Base-by-base conservation (phyloP, 2,797 vertebrate species). In the Malacoctenus gilli region DNA sequence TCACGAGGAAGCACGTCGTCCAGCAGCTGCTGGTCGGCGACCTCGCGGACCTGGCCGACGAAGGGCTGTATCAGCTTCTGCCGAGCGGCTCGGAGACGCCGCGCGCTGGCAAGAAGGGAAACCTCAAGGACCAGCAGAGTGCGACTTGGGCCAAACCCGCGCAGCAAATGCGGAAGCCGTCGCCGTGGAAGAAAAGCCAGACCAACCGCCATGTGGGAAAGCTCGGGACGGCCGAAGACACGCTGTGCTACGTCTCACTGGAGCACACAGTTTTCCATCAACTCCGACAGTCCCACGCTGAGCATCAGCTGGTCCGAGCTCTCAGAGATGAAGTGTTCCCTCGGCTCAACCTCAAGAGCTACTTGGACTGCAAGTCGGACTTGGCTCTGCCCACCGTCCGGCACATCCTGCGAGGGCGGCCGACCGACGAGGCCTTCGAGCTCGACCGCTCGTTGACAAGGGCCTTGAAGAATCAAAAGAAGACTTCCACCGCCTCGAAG, bases 341-440 rank as follows among this genome's bases (percentile, higher is more conserved):
- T 1, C 68, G 90, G 54, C 82, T 93, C 30, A 93, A 93, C 76
- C 78, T 93, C 6, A 85, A 70, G 49, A 93, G 92, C 75, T 93
- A 91, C 82, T 83, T 93, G 77, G 75, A 83, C 37, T 90, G 91
- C 48, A 91, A 71, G 63, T 93, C 92, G 20, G 86, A 92, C 19
- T 72, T 93, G 57, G 86, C 88, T 11, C 70, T 91, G 10, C 51
- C 85, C 8, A 90, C 92, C 8, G 73, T 93, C 72, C 85, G 83
- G 56, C 43, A 79, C 2, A 84, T 93, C n/a, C 75, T 93, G 8
- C 64, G 56, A 1, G 81, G 71, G 53, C 80, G 83, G 52, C 86
- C 84, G 14, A 68, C 76, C 2, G 90, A 92, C 9, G 89, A 91
- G 64, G 87, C 69, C 1, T 22, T 57, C 0, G 89, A 93, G 68